Conservation (phyloP, 1,140 invertebrate genomes). For the Ganaspis sp. region DNA sequence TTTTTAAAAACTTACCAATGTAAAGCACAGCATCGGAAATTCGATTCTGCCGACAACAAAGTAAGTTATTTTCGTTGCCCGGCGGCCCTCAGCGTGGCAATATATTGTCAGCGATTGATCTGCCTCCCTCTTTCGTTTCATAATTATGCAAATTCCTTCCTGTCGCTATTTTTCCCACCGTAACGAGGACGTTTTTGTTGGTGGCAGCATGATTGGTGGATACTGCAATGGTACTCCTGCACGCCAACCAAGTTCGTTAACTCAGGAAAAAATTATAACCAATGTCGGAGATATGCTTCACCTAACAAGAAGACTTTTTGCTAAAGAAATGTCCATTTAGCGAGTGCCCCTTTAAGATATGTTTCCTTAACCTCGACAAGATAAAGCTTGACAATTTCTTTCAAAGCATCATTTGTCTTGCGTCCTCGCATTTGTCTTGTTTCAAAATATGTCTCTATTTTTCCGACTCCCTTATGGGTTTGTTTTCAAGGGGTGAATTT, state of each 20-base stretch:
- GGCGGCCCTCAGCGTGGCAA: not conserved
- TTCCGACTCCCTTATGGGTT: not conserved
- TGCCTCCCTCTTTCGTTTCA: constrained; percentile 1
- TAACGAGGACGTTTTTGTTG: constrained; percentile 4
- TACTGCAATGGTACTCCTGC: constrained; percentile 1
- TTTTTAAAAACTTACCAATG: not conserved
- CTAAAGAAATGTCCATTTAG: not conserved
- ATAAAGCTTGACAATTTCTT: not conserved
- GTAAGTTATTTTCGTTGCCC: not conserved
- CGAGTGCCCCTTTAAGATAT: not conserved
- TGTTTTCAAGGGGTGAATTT: not conserved
- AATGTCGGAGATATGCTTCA: not conserved
- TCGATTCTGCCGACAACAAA: not conserved
- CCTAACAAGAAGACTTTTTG: not conserved
- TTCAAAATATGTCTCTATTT: not conserved
- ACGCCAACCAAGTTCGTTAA: constrained; percentile 1
- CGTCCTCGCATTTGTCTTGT: not conserved
- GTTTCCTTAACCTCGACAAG: not conserved
- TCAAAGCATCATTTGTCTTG: not conserved
- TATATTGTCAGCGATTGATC: constrained; percentile 25
- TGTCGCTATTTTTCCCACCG: not conserved
- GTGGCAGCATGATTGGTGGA: not conserved
- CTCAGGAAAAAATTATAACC: not conserved
- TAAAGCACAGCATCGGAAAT: not conserved
- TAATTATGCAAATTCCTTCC: constrained; percentile 18